phyloP scores from a whole-genome alignment of 1,140 invertebrate species.

The Glossosoma conforme region DNA sequence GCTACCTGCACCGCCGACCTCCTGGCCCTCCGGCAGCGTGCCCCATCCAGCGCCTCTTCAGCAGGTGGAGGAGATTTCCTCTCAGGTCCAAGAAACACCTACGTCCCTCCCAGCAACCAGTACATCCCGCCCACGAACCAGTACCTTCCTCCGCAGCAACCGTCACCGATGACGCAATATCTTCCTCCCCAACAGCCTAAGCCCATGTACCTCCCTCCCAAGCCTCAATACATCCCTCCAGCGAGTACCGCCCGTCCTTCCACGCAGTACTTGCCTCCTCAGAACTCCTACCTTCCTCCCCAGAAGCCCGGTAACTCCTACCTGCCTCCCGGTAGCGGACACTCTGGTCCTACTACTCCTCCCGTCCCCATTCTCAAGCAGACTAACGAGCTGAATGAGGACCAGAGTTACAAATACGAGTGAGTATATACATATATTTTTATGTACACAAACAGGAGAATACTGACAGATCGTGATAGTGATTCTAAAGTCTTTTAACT shows the following conservation, averaged over 20 bases:
- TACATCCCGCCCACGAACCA: constrained; percentile 26
- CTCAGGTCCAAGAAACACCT: constrained; percentile 12
- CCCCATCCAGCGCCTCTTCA: constrained; percentile 23
- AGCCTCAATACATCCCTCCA: constrained; percentile 33
- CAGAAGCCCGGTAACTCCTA: constrained; percentile 33
- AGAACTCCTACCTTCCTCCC: constrained; percentile 33
- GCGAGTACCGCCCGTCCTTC: constrained; percentile 9
- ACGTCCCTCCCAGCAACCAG: constrained; percentile 25
- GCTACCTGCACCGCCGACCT: constrained; percentile 25
- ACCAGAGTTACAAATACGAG: constrained; percentile 57
- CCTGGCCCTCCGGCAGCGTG: constrained; percentile 16
- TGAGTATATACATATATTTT: constrained; percentile 42
- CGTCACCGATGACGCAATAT: constrained; percentile 27
- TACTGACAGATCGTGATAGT: too few relatives aligned
- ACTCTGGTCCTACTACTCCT: constrained; percentile 35
- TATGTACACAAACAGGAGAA: too few relatives aligned
- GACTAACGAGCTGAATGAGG: constrained; percentile 48
- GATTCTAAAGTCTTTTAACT: too few relatives aligned
- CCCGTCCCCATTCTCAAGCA: constrained; percentile 52
- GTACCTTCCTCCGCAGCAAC: constrained; percentile 29
- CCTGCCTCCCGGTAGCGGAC: constrained; percentile 26
- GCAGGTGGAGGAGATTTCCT: constrained; percentile 28
- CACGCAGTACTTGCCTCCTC: constrained; percentile 25
- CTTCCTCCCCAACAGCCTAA: constrained; percentile 21
- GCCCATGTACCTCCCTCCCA: constrained; percentile 6